phyloP scores from a whole-genome alignment of 1,140 invertebrate species.

The Papilio polyxenes region DNA sequence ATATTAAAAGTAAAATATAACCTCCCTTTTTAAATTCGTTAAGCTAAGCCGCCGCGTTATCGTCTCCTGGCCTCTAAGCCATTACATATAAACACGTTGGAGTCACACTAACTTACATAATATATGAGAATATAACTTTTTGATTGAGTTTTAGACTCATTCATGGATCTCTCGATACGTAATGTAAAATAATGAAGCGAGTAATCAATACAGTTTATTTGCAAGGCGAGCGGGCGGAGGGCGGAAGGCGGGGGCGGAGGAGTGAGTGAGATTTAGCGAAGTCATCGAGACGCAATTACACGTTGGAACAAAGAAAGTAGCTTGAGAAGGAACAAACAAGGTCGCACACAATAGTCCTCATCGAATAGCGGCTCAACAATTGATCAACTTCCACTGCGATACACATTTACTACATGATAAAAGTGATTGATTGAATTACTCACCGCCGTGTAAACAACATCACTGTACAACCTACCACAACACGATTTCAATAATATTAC shows the following conservation, averaged over 20 bases:
- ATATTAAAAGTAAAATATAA: constrained; percentile 26
- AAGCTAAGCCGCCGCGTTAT: neutral
- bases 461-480: neutral
- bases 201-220: constrained; percentile 11
- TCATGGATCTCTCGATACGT: neutral
- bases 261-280: neutral
- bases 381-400: neutral
- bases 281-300: constrained; percentile 12
- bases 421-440: neutral
- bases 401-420: constrained; percentile 4
- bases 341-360: neutral
- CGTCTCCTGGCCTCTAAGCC: neutral
- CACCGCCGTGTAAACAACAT: neutral
- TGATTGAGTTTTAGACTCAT: neutral
- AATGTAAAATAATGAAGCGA: constrained; percentile 8
- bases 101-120: neutral
- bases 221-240: neutral
- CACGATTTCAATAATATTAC: neutral
- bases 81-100: neutral
- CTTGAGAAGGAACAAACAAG: constrained; percentile 2
- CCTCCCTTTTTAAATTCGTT: constrained; percentile 12
- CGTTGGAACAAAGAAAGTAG: constrained; percentile 9
- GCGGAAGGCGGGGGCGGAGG: neutral
- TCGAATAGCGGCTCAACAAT: neutral
- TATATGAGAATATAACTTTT: neutral